phyloP scores from a whole-genome alignment of 2,888 invertebrate genomes.

The Andricus quercusramuli region DNA sequence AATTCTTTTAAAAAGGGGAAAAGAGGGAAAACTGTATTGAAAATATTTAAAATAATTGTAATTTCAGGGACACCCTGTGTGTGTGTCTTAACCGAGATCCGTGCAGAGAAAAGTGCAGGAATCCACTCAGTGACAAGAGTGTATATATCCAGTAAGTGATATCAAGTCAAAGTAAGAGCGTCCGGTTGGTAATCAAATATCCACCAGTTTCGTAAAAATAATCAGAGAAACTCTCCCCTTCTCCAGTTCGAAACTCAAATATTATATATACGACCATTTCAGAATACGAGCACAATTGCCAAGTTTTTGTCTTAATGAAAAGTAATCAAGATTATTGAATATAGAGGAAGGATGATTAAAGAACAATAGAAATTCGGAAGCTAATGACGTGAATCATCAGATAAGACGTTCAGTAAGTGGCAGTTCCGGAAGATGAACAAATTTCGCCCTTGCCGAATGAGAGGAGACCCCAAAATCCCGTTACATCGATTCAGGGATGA shows the following conservation, averaged over 20 bases:
- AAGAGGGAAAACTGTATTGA: too few species aligned
- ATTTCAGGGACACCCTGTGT: conserved; percentile 39
- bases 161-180: conserved; percentile 17
- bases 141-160: conserved; percentile 31
- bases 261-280: background rate
- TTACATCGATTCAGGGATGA: conserved; percentile 39
- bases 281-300: background rate
- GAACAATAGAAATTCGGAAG: conserved; percentile 1
- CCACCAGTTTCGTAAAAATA: conserved; percentile 16
- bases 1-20: too few species aligned
- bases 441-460: background rate
- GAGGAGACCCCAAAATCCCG: conserved; percentile 16
- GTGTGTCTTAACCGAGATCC: conserved; percentile 5
- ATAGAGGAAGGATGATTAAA: background rate
- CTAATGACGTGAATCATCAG: conserved; percentile 37
- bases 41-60: background rate
- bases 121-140: conserved; percentile 40
- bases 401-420: conserved; percentile 30
- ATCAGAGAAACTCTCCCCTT: background rate
- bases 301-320: background rate
- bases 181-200: conserved; percentile 39
- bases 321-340: conserved; percentile 12
- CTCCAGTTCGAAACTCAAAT: background rate
- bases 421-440: conserved; percentile 22
- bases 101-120: conserved; percentile 39